Percentiles rank a stretch among this genome's conserved stretches.
phyloP scores from a whole-genome alignment of 2,888 invertebrate genomes.

The Masnerella sp. region DNA sequence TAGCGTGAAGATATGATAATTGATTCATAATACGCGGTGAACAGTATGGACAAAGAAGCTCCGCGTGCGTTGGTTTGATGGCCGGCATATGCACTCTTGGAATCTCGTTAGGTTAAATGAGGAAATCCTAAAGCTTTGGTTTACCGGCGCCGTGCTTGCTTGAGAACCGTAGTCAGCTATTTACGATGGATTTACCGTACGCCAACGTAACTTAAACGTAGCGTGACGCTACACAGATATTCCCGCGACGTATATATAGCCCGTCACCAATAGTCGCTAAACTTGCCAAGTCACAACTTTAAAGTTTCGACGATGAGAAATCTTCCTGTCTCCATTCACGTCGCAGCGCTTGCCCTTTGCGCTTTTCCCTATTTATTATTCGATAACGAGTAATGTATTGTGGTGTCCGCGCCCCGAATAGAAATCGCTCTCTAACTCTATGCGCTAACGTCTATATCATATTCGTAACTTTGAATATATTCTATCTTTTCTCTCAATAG shows the following conservation, averaged over 20 bases:
- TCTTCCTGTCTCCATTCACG: conserved; percentile 42
- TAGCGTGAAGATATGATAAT: conserved; percentile 40
- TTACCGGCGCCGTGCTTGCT: conserved; percentile 56
- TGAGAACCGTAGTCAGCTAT: conserved; percentile 61
- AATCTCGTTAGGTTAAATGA: conserved; percentile 61
- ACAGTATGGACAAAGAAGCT: conserved; percentile 25
- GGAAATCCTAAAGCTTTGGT: conserved; percentile 61
- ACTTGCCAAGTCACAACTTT: conserved; percentile 57
- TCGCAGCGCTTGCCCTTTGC: conserved; percentile 27
- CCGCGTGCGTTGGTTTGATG: conserved; percentile 40
- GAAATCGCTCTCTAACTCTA: too few species aligned
- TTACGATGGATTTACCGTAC: conserved; percentile 61
- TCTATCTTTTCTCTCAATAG: too few species aligned
- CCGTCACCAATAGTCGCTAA: conserved; percentile 52
- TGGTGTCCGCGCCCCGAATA: neutral
- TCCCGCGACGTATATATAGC: conserved; percentile 45
- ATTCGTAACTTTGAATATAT: too few species aligned
- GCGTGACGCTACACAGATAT: conserved; percentile 60
- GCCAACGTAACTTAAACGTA: conserved; percentile 60
- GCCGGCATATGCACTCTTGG: conserved; percentile 50
- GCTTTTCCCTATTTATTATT: conserved; percentile 46
- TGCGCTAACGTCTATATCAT: too few species aligned
- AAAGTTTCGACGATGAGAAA: conserved; percentile 55
- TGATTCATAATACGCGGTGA: conserved; percentile 22
- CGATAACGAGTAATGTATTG: conserved; percentile 36